Percentiles rank a stretch among this genome's conserved stretches.
phyloP scores from a whole-genome alignment of 2,113 vertebrate genomes.

The Microtus ochrogaster region DNA sequence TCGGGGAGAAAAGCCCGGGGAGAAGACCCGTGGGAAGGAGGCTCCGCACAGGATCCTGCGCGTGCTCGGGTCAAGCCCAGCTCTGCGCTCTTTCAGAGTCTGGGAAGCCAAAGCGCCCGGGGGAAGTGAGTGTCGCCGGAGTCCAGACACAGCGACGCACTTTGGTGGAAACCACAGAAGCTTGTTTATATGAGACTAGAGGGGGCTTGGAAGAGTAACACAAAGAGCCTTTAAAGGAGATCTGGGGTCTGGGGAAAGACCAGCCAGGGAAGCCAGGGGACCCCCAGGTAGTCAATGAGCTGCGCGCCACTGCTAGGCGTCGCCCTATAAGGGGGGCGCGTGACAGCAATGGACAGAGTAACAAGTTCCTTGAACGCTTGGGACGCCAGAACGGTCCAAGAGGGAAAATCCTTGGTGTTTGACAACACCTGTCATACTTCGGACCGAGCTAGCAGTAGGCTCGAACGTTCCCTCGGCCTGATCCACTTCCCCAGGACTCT shows the following conservation, averaged over 20 bases:
- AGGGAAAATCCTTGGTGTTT: neutral
- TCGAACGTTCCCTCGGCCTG: neutral
- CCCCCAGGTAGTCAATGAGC: neutral
- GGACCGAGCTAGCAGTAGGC: neutral
- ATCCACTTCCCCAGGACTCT: neutral
- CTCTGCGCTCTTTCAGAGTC: neutral
- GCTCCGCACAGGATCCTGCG: neutral
- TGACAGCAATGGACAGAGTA: neutral
- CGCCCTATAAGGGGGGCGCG: neutral
- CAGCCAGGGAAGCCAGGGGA: neutral
- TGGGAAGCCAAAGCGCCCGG: neutral
- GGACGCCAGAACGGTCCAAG: neutral
- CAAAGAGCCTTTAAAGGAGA: constrained; percentile 64
- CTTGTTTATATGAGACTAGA: constrained; percentile 37
- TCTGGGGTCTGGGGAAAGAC: constrained; percentile 6
- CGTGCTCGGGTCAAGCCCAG: neutral
- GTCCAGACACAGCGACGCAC: constrained; percentile 35
- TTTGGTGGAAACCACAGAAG: constrained; percentile 55
- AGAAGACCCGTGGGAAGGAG: neutral
- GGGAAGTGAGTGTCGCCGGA: neutral
- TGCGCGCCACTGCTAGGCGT: neutral
- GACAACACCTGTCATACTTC: constrained; percentile 67
- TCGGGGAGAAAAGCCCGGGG: neutral
- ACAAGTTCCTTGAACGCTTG: neutral
- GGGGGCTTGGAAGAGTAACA: neutral